Conservation (phyloP, 2,113 vertebrate genomes). For the Carollia perspicillata region DNA sequence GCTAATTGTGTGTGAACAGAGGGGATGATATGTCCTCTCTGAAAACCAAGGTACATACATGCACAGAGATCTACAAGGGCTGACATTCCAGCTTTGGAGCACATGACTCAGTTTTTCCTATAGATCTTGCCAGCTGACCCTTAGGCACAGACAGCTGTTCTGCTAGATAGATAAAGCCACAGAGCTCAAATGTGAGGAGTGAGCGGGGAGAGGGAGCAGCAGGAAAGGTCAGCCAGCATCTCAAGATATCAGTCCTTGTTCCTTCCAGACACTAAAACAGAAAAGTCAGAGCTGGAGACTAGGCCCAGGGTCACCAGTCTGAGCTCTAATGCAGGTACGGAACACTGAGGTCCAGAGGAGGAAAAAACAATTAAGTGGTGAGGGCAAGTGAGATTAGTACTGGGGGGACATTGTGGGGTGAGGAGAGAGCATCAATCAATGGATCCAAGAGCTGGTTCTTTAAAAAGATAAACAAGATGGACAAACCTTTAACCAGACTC, state of each 20-base stretch:
- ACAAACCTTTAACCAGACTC: too few relatives aligned
- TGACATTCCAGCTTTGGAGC: neutral
- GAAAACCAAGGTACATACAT: conserved; percentile 21
- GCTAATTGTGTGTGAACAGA: conserved; percentile 38
- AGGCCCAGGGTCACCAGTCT: neutral
- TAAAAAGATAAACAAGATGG: too few relatives aligned
- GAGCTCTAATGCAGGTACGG: neutral
- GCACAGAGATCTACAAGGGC: conserved; percentile 32
- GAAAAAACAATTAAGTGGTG: neutral
- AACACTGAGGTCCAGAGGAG: neutral
- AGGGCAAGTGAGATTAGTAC: neutral
- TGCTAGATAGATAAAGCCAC: neutral
- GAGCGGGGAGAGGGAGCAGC: neutral
- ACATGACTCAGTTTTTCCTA: conserved; percentile 61
- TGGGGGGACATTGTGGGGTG: neutral
- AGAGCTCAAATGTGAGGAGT: neutral
- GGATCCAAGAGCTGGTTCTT: too few relatives aligned
- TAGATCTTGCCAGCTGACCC: conserved; percentile 38
- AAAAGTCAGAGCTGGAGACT: neutral
- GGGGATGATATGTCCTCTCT: neutral
- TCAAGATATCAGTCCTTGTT: neutral
- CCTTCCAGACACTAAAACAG: neutral
- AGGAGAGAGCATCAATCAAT: too few relatives aligned
- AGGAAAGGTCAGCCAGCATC: neutral
- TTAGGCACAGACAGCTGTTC: conserved; percentile 13